A percentile compares a stretch with the other conserved stretches of the same genome.
Evolutionary conservation across 2,888 invertebrate genomes (phyloP).

Genomic region (Mythimna albipuncta): DNA sequence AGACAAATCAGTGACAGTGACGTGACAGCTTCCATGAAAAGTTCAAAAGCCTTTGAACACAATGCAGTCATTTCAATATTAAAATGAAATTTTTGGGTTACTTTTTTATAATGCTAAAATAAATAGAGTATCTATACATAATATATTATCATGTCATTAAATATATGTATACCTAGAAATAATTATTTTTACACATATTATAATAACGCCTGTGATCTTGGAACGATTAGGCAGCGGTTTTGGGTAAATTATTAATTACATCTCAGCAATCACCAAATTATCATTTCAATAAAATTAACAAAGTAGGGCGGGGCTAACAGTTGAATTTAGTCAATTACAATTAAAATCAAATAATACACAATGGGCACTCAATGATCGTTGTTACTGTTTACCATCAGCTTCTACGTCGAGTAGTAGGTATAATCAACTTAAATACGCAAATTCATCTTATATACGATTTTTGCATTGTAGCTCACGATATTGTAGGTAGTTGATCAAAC

Average conservation of each 20-base stretch:
- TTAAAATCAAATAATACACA: neutral
- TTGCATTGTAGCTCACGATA: neutral
- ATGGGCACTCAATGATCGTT: neutral
- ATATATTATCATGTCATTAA: neutral
- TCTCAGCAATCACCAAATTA: neutral
- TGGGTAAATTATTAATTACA: slow-evolving; percentile 1
- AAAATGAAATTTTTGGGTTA: neutral
- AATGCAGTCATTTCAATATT: neutral
- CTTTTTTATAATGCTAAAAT: neutral
- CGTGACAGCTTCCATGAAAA: neutral
- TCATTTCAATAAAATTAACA: neutral
- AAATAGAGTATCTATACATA: slow-evolving; percentile 4
- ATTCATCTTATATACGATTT: neutral
- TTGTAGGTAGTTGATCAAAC: slow-evolving; percentile 1
- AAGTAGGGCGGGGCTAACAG: neutral
- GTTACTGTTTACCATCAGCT: neutral
- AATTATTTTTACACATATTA: neutral
- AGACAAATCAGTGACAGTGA: neutral
- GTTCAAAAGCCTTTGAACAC: neutral
- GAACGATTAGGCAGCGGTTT: neutral
- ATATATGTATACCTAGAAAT: neutral
- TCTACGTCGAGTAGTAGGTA: slow-evolving; percentile 6
- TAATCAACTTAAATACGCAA: neutral
- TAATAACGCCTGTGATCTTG: neutral
- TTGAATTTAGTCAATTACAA: neutral